phyloP scores from a whole-genome alignment of 1,140 invertebrate genomes.

The Bombyx mori region ASM3026992v2 NC_085115.1:283001-283500 shows the following conservation, averaged over 20 bases:
- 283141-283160: no score
- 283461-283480: slow-evolving; percentile 44
- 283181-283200: slow-evolving; percentile 36
- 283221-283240: slow-evolving; percentile 57
- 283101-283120: no score
- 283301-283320: slow-evolving; percentile 31
- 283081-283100: no score
- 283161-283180: slow-evolving; percentile 5
- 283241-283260: slow-evolving; percentile 48
- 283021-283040: no score
- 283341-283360: slow-evolving; percentile 66
- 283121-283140: no score
- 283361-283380: slow-evolving; percentile 72
- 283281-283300: slow-evolving; percentile 53
- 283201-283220: slow-evolving; percentile 57
- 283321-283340: slow-evolving; percentile 46
- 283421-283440: slow-evolving; percentile 46
- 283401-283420: slow-evolving; percentile 71
- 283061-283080: no score
- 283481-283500: slow-evolving; percentile 55
- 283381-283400: slow-evolving; percentile 68
- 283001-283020: no score
- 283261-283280: slow-evolving; percentile 56
- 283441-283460: slow-evolving; percentile 1
- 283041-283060: no score